A percentile compares a stretch with the other conserved stretches of the same genome.
phyloP scores from a whole-genome alignment of 2,113 vertebrate genomes.

The Noturus placidus region DNA sequence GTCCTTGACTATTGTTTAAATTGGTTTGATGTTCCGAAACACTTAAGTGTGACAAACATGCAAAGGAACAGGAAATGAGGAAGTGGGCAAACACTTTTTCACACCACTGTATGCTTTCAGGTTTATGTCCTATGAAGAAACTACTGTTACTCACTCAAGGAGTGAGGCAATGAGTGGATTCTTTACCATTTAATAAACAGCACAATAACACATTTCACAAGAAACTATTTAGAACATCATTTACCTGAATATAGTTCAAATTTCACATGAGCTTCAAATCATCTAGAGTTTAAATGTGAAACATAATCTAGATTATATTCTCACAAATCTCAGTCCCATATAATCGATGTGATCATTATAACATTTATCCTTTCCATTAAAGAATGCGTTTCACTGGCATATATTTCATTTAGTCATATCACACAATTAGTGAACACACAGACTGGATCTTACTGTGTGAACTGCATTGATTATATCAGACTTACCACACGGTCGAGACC shows the following conservation, averaged over 20 bases:
- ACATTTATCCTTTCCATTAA: too few species aligned
- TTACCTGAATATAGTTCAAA: neutral
- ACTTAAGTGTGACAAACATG: too few species aligned
- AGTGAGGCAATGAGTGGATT: neutral
- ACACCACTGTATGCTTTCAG: too few species aligned
- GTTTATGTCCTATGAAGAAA: neutral
- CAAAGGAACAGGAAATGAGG: too few species aligned
- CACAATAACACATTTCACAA: neutral
- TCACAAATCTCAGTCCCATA: neutral
- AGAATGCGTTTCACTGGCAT: neutral
- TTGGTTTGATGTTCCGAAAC: too few species aligned
- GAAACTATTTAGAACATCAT: neutral
- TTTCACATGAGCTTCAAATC: neutral
- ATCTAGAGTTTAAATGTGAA: neutral
- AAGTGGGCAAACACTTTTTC: too few species aligned
- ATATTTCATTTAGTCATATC: neutral
- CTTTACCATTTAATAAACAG: neutral
- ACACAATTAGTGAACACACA: neutral
- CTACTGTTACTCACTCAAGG: neutral
- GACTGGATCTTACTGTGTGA: neutral
- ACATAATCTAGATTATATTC: neutral
- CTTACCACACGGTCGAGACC: conserved; percentile 33
- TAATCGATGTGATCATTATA: neutral
- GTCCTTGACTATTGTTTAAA: too few species aligned
- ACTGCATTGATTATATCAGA: neutral